Percentiles rank a stretch among this genome's conserved stretches.
These are phyloP conservation scores for Enoplolaimus lenunculus DNA, from an alignment of 2,888 invertebrate species.

Conservation along the genomic window DNA sequence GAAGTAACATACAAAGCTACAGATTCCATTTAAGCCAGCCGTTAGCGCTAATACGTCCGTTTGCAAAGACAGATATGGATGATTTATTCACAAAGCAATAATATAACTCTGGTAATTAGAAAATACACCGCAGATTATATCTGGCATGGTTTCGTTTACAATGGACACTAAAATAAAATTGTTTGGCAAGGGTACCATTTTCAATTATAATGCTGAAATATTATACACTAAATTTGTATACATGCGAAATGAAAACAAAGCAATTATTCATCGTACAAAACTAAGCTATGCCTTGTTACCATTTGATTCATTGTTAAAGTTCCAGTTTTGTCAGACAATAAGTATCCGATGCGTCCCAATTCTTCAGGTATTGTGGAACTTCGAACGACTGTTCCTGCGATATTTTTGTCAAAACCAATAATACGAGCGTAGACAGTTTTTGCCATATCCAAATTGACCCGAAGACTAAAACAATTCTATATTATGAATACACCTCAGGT, in stretches of 20 bases:
- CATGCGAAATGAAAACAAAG: conserved; percentile 5
- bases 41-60: too few species aligned
- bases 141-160: too few species aligned
- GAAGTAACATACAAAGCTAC: too few species aligned
- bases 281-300: conserved; percentile 45
- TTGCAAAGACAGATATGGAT: too few species aligned
- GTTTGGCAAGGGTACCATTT: too few species aligned
- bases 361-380: conserved; percentile 98
- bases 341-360: conserved; percentile 80
- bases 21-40: too few species aligned
- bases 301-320: conserved; percentile 97
- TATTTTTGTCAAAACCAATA: conserved; percentile 79
- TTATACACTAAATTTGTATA: background rate
- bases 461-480: conserved; percentile 53
- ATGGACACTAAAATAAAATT: too few species aligned
- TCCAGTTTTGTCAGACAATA: conserved; percentile 95
- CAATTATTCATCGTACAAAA: background rate
- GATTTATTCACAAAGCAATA: too few species aligned
- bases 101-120: too few species aligned
- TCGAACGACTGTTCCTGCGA: conserved; percentile 82
- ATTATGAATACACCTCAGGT: too few species aligned
- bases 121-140: too few species aligned
- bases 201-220: background rate
- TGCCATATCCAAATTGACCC: conserved; percentile 97
- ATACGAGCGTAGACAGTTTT: conserved; percentile 94